Percentiles rank a stretch among this genome's conserved stretches.
Evolutionary conservation across 2,888 invertebrate species (phyloP).

Genomic region (Andrena bicolor): DNA sequence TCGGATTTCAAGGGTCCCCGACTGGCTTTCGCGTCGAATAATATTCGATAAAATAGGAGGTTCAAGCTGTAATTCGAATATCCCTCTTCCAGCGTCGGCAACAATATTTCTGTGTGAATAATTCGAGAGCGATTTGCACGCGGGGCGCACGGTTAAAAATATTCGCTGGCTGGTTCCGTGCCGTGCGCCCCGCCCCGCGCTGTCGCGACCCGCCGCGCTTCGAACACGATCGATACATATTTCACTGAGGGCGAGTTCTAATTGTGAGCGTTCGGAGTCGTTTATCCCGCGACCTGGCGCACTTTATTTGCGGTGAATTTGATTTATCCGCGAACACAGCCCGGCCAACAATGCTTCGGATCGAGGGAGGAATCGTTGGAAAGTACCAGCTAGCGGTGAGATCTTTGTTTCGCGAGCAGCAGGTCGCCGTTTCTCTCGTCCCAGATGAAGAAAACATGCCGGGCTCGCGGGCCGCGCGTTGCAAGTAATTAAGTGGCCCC

Average conservation of each 20-base stretch:
- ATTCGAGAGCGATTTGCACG: background rate
- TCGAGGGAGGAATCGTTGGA: background rate
- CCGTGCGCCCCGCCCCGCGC: no score
- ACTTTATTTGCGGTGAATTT: conserved; percentile 48
- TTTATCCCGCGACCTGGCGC: conserved; percentile 26
- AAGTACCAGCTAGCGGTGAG: background rate
- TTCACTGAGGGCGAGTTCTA: conserved; percentile 34
- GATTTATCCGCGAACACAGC: conserved; percentile 30
- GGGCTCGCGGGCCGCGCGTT: background rate
- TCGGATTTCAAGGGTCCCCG: background rate
- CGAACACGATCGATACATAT: conserved; percentile 43
- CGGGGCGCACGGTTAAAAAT: conserved; percentile 1
- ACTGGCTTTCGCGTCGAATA: background rate
- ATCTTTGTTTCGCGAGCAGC: background rate
- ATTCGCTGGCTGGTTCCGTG: background rate
- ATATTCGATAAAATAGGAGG: background rate
- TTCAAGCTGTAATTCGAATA: background rate
- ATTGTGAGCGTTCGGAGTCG: conserved; percentile 36
- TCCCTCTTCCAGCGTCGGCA: background rate
- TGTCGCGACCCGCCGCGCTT: background rate
- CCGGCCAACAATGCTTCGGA: background rate
- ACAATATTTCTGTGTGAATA: conserved; percentile 1
- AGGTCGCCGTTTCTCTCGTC: background rate
- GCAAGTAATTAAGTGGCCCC: conserved; percentile 22
- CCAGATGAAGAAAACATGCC: background rate